Evolutionary conservation across 2,797 vertebrate genomes (phyloP).

Genomic region (Margarornis squamiger): DNA sequence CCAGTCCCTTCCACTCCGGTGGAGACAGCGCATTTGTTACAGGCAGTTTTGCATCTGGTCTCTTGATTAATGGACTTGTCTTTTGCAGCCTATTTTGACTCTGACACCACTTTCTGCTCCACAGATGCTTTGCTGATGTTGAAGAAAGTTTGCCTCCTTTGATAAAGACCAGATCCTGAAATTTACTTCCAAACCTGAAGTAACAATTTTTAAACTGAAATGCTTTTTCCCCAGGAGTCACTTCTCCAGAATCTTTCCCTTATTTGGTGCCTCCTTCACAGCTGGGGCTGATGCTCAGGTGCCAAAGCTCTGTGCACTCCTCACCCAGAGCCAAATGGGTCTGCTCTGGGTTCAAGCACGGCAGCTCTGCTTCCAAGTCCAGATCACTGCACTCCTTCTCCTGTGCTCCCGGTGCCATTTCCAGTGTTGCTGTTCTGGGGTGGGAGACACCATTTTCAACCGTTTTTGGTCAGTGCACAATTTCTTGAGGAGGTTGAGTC

Average conservation of each 20-base stretch:
- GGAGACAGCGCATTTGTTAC: conserved; percentile 16
- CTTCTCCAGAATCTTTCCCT: conserved; percentile 79
- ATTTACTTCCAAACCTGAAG: conserved; percentile 83
- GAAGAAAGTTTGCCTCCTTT: conserved; percentile 75
- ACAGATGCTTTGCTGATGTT: conserved; percentile 69
- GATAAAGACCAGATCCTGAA: conserved; percentile 83
- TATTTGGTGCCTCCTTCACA: conserved; percentile 81
- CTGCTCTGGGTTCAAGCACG: rapidly evolving
- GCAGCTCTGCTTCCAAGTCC: neutral
- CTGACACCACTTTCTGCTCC: conserved; percentile 58
- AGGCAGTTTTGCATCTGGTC: conserved; percentile 58
- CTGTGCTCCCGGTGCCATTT: neutral
- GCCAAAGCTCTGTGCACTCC: conserved; percentile 55
- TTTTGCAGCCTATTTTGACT: conserved; percentile 64
- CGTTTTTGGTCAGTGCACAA: neutral
- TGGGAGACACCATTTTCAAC: neutral
- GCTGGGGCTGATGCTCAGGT: conserved; percentile 66
- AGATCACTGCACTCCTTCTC: neutral
- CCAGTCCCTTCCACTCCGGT: conserved; percentile 35
- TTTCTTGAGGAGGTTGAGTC: neutral
- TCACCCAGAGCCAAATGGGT: neutral
- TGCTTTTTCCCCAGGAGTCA: conserved; percentile 74
- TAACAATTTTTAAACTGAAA: conserved; percentile 83
- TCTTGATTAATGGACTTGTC: conserved; percentile 66
- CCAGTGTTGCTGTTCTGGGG: neutral